A percentile compares a stretch with the other conserved stretches of the same genome.
Conservation (phyloP, 2,888 invertebrate genomes). For the Eumacrocentrus americanus region DNA sequence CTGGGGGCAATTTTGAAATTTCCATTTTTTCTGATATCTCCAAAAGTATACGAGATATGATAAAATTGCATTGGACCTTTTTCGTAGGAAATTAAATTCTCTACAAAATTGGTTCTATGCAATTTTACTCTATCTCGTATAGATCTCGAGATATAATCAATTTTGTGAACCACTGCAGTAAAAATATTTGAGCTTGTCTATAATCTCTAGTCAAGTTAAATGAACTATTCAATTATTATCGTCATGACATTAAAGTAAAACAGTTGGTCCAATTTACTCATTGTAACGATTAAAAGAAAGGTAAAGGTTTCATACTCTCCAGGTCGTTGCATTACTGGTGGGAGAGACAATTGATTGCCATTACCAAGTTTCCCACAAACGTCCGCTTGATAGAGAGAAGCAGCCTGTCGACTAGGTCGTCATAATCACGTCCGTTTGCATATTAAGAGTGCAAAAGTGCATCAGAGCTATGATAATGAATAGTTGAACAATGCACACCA, state of each 20-base stretch:
- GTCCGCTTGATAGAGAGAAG: constrained; percentile 33
- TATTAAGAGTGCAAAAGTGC: neutral
- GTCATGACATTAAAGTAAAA: too few species aligned
- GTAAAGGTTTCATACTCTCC: neutral
- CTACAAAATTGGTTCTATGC: too few species aligned
- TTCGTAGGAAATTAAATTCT: too few species aligned
- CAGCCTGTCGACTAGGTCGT: constrained; percentile 8
- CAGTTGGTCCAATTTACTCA: too few species aligned
- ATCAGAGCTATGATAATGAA: neutral
- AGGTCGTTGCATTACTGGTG: neutral
- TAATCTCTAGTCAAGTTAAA: neutral
- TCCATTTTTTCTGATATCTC: too few species aligned
- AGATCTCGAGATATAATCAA: too few species aligned
- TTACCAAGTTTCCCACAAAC: constrained; percentile 30
- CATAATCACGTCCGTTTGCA: neutral
- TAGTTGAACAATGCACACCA: neutral
- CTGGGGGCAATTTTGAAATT: too few species aligned
- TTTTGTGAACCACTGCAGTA: neutral
- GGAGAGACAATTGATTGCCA: constrained; percentile 13
- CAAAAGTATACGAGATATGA: too few species aligned
- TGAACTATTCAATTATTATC: neutral
- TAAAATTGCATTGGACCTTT: too few species aligned
- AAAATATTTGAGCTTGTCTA: neutral
- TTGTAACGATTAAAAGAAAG: neutral
- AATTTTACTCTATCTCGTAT: too few species aligned